These are phyloP conservation scores for Sycophila sp. DNA, from an alignment of 1,140 invertebrate genomes.

Conservation along the genomic window DNA sequence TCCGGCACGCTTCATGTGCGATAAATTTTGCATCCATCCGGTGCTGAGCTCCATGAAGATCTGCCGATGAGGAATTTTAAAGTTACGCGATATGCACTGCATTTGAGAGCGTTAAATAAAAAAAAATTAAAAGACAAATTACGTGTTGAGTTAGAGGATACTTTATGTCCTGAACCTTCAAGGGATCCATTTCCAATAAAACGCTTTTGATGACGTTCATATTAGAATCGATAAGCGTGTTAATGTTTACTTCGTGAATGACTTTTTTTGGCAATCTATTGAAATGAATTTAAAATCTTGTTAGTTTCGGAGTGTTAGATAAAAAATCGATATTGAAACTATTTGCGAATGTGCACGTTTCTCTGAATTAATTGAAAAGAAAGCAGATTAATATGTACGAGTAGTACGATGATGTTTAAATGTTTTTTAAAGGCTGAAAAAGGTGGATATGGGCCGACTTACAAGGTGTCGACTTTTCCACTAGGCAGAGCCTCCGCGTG, in stretches of 20 bases:
- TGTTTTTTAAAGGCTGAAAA: no score
- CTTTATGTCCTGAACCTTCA: constrained; percentile 23
- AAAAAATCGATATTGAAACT: no score
- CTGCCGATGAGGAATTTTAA: constrained; percentile 5
- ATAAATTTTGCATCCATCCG: constrained; percentile 44
- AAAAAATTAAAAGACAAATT: neutral
- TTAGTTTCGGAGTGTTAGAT: no score
- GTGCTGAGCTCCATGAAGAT: neutral
- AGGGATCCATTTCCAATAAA: constrained; percentile 41
- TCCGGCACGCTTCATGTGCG: constrained; percentile 36
- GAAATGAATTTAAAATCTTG: no score
- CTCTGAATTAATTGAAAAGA: no score
- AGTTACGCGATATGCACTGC: no score
- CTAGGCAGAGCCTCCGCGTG: no score
- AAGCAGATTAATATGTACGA: no score
- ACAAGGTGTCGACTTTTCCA: no score
- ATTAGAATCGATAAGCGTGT: constrained; percentile 35
- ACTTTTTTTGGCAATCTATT: neutral
- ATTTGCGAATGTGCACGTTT: no score
- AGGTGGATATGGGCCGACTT: no score
- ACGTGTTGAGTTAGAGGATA: constrained; percentile 5
- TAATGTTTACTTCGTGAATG: constrained; percentile 5
- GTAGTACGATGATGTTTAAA: no score
- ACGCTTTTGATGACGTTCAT: neutral
- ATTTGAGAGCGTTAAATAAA: neutral